Base-by-base conservation (phyloP, 2,113 vertebrate species). In the Oryzias celebensis region DNA sequence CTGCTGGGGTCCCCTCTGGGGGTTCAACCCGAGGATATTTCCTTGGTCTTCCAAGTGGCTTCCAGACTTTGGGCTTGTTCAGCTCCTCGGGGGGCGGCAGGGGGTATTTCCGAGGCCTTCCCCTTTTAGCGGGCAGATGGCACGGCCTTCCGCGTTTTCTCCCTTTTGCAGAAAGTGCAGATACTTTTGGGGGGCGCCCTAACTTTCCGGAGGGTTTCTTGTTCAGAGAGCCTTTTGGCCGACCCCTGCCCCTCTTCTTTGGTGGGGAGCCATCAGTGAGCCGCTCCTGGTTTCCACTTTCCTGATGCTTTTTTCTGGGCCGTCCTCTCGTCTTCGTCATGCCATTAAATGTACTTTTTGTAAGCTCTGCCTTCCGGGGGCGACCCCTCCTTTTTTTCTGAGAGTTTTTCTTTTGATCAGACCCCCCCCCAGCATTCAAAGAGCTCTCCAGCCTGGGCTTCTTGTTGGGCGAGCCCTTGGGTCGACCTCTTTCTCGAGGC, bases 81-180 rank as follows among this genome's bases (percentile, higher is more conserved):
- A 68, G 42, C 22, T 86, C 87, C 20, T 82, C 85, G 0, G 80
- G 41, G 0, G 84, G 50, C 0, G 75, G 80, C 20, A 75, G 10
- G 20, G 88, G 89, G 24, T 83, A 56, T 24, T 91, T 91, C 55
- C 89, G 85, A 0, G 90, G 90, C 15, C 89, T 68, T 41, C 90
- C 89, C 26, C 82, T 78, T 61, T 75, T 77, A n/a, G 26, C 63
- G 15, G 63, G 61, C 20, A 65, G 47, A 44, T 79, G 82, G 57
- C 45, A 74, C 1, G 71, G 73, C 22, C 75, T 59, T 43, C 81
- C 81, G 0, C 62, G 81, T 47, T 60, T 83, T 24, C 54, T 84
- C 44, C 43, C 62, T 46, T 0, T 82, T 3, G n/a, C 4, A 0
- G 67, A 17, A 0, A 44, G 18, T 20, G 26, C 20, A 2, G 62